A percentile compares a stretch with the other conserved stretches of the same genome.
phyloP scores from a whole-genome alignment of 2,797 vertebrate species.

The Sylvia borin region DNA sequence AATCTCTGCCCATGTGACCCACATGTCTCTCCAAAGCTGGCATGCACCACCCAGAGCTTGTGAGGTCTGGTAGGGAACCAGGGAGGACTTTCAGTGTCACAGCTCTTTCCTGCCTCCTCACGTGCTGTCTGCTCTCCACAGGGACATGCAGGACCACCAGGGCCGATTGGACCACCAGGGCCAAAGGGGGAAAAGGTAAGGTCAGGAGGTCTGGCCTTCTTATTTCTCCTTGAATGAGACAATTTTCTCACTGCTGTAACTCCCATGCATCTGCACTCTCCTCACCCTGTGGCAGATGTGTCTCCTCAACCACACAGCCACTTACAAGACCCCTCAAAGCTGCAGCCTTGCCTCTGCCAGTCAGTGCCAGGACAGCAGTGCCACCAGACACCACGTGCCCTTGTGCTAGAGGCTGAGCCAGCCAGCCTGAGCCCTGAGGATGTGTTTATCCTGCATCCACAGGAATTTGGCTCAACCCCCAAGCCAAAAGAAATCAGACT shows the following conservation, averaged over 20 bases:
- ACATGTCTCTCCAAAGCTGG: not conserved
- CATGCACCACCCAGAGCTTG: not conserved
- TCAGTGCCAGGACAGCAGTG: not conserved
- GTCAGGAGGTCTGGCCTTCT: not conserved
- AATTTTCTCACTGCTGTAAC: not conserved
- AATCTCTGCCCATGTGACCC: not conserved
- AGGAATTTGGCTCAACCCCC: not conserved
- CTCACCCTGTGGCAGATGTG: not conserved
- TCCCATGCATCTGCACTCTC: not conserved
- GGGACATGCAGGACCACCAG: conserved; percentile 90
- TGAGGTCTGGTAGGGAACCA: not conserved
- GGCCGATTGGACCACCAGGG: conserved; percentile 89
- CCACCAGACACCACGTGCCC: not conserved
- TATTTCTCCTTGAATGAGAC: not conserved
- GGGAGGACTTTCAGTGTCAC: not conserved
- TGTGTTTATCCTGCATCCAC: fast-evolving
- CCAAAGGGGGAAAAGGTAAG: conserved; percentile 96
- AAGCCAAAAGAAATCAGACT: not conserved
- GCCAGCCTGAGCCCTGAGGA: fast-evolving
- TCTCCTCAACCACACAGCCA: fast-evolving
- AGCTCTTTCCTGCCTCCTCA: not conserved
- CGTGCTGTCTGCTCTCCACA: conserved; percentile 58
- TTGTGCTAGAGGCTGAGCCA: not conserved
- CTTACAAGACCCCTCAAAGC: not conserved
- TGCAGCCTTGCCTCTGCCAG: not conserved